Percentiles rank a stretch among this genome's conserved stretches.
Evolutionary conservation across 2,113 vertebrate species (phyloP).

Genomic region (Stictonetta naevosa): DNA sequence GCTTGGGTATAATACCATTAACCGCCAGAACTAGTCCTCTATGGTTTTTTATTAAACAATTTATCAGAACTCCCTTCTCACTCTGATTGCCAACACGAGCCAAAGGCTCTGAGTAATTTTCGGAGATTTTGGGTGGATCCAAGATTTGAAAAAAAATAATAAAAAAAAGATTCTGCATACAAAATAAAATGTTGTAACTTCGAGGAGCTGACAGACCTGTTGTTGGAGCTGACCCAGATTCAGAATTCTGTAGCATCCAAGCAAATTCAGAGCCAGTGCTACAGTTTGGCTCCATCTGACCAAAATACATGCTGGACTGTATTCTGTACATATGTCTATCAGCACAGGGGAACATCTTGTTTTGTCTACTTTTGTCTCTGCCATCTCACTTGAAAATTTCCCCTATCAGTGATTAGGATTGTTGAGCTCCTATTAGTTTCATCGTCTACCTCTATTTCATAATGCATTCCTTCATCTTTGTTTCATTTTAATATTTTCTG

Average conservation of each 20-base stretch:
- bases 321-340: conserved; percentile 1
- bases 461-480: not conserved
- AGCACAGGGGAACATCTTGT: not conserved
- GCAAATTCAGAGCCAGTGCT: not conserved
- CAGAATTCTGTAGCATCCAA: conserved; percentile 5
- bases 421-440: not conserved
- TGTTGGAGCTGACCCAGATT: conserved; percentile 19
- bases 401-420: not conserved
- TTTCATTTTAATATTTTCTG: not conserved
- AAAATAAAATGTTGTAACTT: not conserved
- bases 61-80: not conserved
- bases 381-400: not conserved
- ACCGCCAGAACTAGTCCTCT: not conserved
- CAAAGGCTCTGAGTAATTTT: conserved; percentile 5
- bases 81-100: not conserved
- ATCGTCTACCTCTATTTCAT: not conserved
- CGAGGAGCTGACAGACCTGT: not conserved
- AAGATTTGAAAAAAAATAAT: not conserved
- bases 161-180: not conserved
- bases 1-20: not conserved
- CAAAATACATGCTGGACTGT: not conserved
- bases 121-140: not conserved
- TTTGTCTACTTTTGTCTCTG: not conserved
- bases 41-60: not conserved
- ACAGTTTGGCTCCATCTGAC: not conserved